Percentiles rank a stretch among this genome's conserved stretches.
Evolutionary conservation across 2,888 invertebrate genomes (phyloP).

Genomic region (Agriopis aurantiaria): DNA sequence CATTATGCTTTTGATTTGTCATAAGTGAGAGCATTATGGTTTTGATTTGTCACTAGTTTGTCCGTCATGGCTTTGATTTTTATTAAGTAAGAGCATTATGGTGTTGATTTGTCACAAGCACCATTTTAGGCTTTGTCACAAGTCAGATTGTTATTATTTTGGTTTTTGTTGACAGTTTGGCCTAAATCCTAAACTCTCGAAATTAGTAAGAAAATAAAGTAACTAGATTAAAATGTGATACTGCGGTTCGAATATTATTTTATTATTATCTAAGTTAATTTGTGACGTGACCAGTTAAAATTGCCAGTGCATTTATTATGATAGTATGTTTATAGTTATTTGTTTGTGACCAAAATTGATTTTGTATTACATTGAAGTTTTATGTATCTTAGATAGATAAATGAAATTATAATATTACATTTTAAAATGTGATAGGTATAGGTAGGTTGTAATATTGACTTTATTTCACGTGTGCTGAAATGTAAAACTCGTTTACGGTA

Average conservation of each 20-base stretch:
- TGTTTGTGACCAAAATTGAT: slow-evolving; percentile 22
- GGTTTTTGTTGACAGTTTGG: neutral
- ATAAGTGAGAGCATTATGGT: too few species aligned
- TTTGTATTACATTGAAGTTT: slow-evolving; percentile 4
- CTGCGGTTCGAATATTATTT: neutral
- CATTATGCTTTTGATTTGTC: too few species aligned
- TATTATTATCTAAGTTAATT: slow-evolving; percentile 17
- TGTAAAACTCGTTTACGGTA: slow-evolving; percentile 52
- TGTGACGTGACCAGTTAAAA: slow-evolving; percentile 39
- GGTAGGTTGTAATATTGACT: slow-evolving; percentile 10
- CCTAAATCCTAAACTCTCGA: neutral
- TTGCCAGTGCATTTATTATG: slow-evolving; percentile 61
- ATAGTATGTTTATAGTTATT: slow-evolving; percentile 26
- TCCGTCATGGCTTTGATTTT: too few species aligned
- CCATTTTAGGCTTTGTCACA: neutral
- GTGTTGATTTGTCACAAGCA: neutral
- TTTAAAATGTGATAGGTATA: slow-evolving; percentile 5
- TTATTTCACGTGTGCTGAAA: slow-evolving; percentile 43
- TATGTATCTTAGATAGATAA: neutral
- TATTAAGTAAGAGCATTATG: neutral
- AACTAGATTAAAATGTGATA: slow-evolving; percentile 5
- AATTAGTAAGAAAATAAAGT: too few species aligned
- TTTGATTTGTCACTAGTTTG: too few species aligned
- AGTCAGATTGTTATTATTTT: neutral
- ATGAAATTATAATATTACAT: neutral